Percentiles rank a stretch among this genome's conserved stretches.
These are phyloP conservation scores for Hydrolagus colliei DNA, from an alignment of 2,797 vertebrate species.

Conservation along the genomic window DNA sequence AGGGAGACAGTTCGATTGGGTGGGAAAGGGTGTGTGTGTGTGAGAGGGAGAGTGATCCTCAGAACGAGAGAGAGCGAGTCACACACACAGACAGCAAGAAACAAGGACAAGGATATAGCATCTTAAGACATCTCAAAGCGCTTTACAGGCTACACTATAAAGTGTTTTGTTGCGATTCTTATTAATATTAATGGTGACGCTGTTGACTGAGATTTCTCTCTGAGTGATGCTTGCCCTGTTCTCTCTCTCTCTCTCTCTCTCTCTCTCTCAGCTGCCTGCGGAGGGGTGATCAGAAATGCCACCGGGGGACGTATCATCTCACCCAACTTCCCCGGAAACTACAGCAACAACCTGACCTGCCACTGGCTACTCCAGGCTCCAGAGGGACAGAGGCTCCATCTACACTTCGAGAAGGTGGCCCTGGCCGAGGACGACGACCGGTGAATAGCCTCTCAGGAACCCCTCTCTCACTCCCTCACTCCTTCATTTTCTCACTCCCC, in stretches of 20 bases:
- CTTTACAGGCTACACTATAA: too few species aligned
- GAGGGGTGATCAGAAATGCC: conserved; percentile 82
- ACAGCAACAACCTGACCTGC: conserved; percentile 97
- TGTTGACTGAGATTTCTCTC: too few species aligned
- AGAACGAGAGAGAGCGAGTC: too few species aligned
- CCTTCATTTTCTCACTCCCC: neutral
- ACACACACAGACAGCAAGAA: too few species aligned
- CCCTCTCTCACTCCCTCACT: neutral
- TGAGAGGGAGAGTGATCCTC: too few species aligned
- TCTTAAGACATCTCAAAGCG: too few species aligned
- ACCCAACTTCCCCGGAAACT: conserved; percentile 90
- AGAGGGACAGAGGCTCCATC: conserved; percentile 70
- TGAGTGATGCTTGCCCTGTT: too few species aligned
- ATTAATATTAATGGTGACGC: too few species aligned
- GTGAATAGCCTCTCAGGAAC: conserved; percentile 46
- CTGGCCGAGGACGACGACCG: conserved; percentile 96
- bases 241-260: neutral
- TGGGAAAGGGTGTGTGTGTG: too few species aligned
- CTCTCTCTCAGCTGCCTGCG: conserved; percentile 66
- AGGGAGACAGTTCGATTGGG: too few species aligned
- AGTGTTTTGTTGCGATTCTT: too few species aligned
- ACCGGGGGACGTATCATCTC: conserved; percentile 83
- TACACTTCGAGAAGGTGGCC: conserved; percentile 96
- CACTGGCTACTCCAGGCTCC: conserved; percentile 92
- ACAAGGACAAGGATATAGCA: too few species aligned